phyloP scores from a whole-genome alignment of 2,888 invertebrate species.

The Macrophya annulata region DNA sequence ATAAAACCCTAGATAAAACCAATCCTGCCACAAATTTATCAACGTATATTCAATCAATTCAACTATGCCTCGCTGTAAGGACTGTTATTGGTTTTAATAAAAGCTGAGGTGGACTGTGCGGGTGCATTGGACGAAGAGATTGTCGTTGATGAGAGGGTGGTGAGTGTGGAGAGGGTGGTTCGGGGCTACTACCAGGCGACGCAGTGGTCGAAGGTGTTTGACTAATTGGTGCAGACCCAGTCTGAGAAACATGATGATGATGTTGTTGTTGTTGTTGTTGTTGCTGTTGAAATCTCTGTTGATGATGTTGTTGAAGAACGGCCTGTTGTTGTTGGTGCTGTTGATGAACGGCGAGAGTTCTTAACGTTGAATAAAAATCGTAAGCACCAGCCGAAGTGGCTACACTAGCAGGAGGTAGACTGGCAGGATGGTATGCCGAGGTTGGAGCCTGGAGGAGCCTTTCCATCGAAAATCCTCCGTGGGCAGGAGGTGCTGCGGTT shows the following conservation, averaged over 20 bases:
- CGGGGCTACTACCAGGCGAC: slow-evolving; percentile 80
- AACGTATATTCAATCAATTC: slow-evolving; percentile 62
- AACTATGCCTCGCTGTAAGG: slow-evolving; percentile 76
- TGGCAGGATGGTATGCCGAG: slow-evolving; percentile 64
- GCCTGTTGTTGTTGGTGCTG: slow-evolving; percentile 74
- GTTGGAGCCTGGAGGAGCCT: slow-evolving; percentile 76
- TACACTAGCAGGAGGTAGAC: slow-evolving; percentile 64
- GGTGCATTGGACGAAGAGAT: slow-evolving; percentile 75
- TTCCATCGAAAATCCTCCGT: slow-evolving; percentile 81
- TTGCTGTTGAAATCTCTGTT: slow-evolving; percentile 74
- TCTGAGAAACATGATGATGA: slow-evolving; percentile 66
- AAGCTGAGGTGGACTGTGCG: slow-evolving; percentile 76
- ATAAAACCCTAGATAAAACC: neutral
- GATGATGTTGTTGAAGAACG: slow-evolving; percentile 68
- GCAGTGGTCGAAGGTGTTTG: slow-evolving; percentile 74
- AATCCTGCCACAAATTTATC: slow-evolving; percentile 14
- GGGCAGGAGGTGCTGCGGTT: slow-evolving; percentile 78
- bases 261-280: slow-evolving; percentile 62
- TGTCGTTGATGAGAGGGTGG: slow-evolving; percentile 79
- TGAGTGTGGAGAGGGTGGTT: slow-evolving; percentile 79
- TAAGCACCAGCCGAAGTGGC: slow-evolving; percentile 74
- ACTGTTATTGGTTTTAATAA: slow-evolving; percentile 77
- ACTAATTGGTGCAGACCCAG: slow-evolving; percentile 61
- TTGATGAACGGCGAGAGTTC: slow-evolving; percentile 80
- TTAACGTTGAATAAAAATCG: slow-evolving; percentile 80